Percentiles rank a stretch among this genome's conserved stretches.
phyloP scores from a whole-genome alignment of 2,888 invertebrate species.

The Epinotia brunnichana region DNA sequence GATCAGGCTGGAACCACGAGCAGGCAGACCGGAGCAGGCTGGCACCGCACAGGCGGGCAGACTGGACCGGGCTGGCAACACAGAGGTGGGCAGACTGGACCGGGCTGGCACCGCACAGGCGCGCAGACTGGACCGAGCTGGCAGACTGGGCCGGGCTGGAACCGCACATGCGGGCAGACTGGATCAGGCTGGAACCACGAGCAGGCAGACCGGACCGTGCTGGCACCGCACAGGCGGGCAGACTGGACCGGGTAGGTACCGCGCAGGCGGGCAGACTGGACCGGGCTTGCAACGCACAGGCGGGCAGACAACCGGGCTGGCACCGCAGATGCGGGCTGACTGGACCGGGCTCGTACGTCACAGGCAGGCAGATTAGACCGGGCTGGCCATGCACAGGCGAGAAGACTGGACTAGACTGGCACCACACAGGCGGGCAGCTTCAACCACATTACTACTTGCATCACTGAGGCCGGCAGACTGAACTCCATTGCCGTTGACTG shows the following conservation, averaged over 20 bases:
- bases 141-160: conserved; percentile 1
- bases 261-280: neutral
- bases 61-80: neutral
- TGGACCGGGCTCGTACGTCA: neutral
- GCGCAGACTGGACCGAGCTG: conserved; percentile 1
- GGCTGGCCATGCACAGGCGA: neutral
- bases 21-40: neutral
- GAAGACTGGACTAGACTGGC: neutral
- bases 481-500: neutral
- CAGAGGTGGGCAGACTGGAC: neutral
- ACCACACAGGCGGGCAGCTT: neutral
- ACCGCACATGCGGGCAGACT: neutral
- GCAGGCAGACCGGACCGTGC: conserved; percentile 5
- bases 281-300: neutral
- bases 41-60: neutral
- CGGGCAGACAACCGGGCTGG: neutral
- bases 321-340: neutral
- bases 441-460: too few species aligned
- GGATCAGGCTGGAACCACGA: neutral
- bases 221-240: conserved; percentile 2
- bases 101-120: conserved; percentile 13
- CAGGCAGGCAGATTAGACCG: neutral
- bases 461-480: neutral
- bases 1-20: neutral
- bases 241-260: neutral